These are phyloP conservation scores for Phoenoteleia sp. DNA, from an alignment of 2,888 invertebrate genomes.

Conservation along the genomic window DNA sequence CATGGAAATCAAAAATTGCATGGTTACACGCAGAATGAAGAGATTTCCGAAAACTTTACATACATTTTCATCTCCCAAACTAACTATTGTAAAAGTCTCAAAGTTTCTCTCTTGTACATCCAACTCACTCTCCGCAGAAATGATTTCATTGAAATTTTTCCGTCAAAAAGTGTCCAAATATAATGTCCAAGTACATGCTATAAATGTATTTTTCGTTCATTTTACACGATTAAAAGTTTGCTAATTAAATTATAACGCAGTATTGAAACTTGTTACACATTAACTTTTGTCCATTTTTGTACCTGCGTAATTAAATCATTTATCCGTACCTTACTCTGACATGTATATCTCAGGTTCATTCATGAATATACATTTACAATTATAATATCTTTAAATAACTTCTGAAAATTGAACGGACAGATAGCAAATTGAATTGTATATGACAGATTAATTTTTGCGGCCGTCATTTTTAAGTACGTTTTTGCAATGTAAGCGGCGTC, in stretches of 20 bases:
- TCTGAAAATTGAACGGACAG: conserved; percentile 61
- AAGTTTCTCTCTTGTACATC: background rate
- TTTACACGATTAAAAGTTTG: too few relatives aligned
- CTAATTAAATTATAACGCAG: background rate
- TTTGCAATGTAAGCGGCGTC: conserved; percentile 39
- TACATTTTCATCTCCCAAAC: background rate
- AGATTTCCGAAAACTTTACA: background rate
- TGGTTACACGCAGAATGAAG: background rate
- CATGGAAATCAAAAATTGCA: background rate
- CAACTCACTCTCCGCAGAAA: background rate
- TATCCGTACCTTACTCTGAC: conserved; percentile 9
- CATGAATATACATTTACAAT: conserved; percentile 38
- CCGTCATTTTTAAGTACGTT: conserved; percentile 24
- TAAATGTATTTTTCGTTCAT: too few relatives aligned
- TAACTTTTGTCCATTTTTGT: too few relatives aligned
- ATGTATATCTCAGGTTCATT: background rate
- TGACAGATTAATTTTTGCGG: conserved; percentile 59
- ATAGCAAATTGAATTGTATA: conserved; percentile 41
- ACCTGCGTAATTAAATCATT: conserved; percentile 30
- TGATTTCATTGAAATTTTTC: background rate
- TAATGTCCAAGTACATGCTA: too few relatives aligned
- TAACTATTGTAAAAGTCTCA: conserved; percentile 7
- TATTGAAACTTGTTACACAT: conserved; percentile 6
- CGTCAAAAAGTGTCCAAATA: background rate
- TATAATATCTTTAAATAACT: conserved; percentile 24